Base-by-base conservation (phyloP, 2,113 vertebrate species). In the Otus sunia region DNA sequence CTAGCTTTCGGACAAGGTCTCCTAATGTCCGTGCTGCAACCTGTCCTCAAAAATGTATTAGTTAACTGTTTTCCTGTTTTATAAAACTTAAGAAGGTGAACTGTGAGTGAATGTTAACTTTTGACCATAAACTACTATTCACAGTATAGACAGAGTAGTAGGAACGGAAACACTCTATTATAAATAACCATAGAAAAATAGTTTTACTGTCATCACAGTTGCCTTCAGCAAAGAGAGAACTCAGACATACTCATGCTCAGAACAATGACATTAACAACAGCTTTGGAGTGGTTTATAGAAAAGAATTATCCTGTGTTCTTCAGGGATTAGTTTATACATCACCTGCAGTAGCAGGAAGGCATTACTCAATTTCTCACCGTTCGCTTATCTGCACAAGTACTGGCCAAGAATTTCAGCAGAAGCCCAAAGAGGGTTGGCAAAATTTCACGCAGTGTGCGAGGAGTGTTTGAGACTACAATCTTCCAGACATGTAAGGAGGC, bases 401-500 rank as follows among this genome's bases (percentile, higher is more conserved):
- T 99, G n/a, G 99, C 99, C 97, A 99, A 96, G 97, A 99, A 99
- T 62, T 99, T 99, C 96, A 99, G 98, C 94, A 99, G 98, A 26
- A 99, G 98, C 32, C 98, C 97, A 83, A 99, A 99, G 87, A 99
- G 99, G 0, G 99, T 99, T 5, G 99, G 99, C 86, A 99, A 94
- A 96, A 99, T 99, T 96, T 99, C 99, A 4, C 99, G 98, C 22
- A 99, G 98, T 0, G 99, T 99, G 86, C 99, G 99, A 43, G 99
- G 99, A 1, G 99, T 99, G 97, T 99, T 99, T 27, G 99, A 98
- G 69, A 99, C 99, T 7, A 99, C 99, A 0, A 99, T 99, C 98
- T 99, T 99, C 99, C 99, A 99, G 78, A 99, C 99, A 0, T 99
- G 99, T 36, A 99, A 96, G 15, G 99, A 99, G 15, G 99, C 99